Conservation (phyloP, 1,140 invertebrate genomes). For the Drosophila parvula region DNA sequence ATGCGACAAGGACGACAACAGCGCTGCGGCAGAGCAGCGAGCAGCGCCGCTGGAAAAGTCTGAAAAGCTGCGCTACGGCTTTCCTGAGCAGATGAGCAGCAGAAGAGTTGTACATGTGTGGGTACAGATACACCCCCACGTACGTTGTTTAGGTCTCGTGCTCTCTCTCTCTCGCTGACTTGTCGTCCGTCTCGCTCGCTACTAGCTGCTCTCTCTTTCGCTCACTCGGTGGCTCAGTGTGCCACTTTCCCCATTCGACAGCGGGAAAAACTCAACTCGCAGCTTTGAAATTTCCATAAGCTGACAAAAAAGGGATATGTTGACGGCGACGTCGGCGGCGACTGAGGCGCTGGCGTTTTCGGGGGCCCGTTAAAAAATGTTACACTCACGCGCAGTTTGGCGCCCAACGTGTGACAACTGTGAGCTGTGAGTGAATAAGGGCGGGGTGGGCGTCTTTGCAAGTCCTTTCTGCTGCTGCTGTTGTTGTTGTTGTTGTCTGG, state of each 20-base stretch:
- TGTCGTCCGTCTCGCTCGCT: constrained; percentile 2
- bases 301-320: constrained; percentile 78
- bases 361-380: constrained; percentile 73
- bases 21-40: constrained; percentile 20
- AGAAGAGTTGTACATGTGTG: constrained; percentile 71
- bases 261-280: constrained; percentile 77
- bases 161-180: constrained; percentile 17
- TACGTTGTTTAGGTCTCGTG: constrained; percentile 56
- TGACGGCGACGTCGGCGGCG: constrained; percentile 34
- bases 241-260: constrained; percentile 38
- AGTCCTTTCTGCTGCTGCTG: constrained; percentile 4
- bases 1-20: constrained; percentile 69
- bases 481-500: constrained; percentile 54
- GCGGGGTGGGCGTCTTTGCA: constrained; percentile 46
- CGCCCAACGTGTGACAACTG: constrained; percentile 77
- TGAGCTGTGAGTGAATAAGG: constrained; percentile 54
- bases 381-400: constrained; percentile 75
- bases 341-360: constrained; percentile 29
- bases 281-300: constrained; percentile 75
- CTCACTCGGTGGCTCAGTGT: constrained; percentile 16
- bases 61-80: constrained; percentile 47
- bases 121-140: constrained; percentile 65
- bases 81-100: constrained; percentile 63
- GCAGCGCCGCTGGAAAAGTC: constrained; percentile 60
- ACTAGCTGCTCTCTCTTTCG: constrained; percentile 8